A percentile compares a stretch with the other conserved stretches of the same genome.
Evolutionary conservation across 2,113 vertebrate genomes (phyloP).

Genomic region (Charina bottae): DNA sequence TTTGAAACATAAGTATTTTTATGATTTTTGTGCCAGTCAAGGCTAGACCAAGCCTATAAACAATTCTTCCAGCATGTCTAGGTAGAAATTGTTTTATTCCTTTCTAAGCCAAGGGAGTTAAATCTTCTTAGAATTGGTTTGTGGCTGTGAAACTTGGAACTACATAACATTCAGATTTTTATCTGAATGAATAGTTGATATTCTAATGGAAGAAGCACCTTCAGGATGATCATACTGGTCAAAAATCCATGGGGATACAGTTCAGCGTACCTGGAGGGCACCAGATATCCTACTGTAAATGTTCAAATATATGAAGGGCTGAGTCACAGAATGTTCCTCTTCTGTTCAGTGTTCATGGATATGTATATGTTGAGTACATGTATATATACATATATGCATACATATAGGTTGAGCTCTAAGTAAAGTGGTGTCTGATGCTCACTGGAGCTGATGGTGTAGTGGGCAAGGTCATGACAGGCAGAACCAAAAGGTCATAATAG

Average conservation of each 20-base stretch:
- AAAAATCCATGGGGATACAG: not conserved
- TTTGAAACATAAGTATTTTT: not conserved
- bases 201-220: not conserved
- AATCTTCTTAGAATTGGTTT: not conserved
- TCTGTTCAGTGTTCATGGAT: not conserved
- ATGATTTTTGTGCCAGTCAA: constrained; percentile 10
- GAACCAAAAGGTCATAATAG: not conserved
- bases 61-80: not conserved
- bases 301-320: not conserved
- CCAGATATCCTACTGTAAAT: not conserved
- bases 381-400: not conserved
- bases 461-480: not conserved
- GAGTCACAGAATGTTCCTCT: not conserved
- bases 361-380: no score
- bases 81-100: constrained; percentile 6
- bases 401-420: not conserved
- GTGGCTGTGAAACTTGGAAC: not conserved
- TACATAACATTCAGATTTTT: not conserved
- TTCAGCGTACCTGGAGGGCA: not conserved
- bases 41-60: not conserved
- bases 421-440: not conserved
- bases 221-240: not conserved
- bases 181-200: not conserved
- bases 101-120: not conserved
- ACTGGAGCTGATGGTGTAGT: not conserved